Conservation (phyloP, 1,140 invertebrate species). For the Habropoda laboriosa region DNA sequence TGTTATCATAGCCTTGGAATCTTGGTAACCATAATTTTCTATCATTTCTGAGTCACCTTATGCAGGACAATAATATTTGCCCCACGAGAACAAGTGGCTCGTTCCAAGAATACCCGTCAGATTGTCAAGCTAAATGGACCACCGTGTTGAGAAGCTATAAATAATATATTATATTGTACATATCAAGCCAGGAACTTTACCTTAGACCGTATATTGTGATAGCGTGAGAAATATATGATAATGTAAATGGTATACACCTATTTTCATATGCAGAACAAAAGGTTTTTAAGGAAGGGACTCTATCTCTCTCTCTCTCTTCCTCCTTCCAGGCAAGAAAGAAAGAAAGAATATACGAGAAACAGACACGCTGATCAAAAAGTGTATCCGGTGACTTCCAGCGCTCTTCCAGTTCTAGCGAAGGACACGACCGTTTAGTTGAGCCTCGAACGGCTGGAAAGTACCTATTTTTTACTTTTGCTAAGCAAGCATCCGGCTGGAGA, state of each 20-base stretch:
- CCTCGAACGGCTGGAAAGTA: constrained; percentile 37
- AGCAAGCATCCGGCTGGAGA: constrained; percentile 19
- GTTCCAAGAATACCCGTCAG: not conserved
- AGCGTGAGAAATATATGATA: constrained; percentile 54
- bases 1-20: too few species aligned
- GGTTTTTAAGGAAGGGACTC: constrained; percentile 51
- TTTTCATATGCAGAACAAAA: constrained; percentile 69
- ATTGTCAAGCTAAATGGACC: not conserved
- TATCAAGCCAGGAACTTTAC: constrained; percentile 63
- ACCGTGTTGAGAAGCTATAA: constrained; percentile 15
- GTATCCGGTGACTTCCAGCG: constrained; percentile 19
- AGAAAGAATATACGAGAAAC: not conserved
- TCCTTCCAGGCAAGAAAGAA: not conserved
- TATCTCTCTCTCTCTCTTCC: constrained; percentile 50
- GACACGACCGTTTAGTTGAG: constrained; percentile 21
- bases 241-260: constrained; percentile 70
- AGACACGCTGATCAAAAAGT: not conserved
- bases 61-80: not conserved
- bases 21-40: too few species aligned
- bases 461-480: constrained; percentile 46
- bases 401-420: constrained; percentile 41
- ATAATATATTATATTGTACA: constrained; percentile 68
- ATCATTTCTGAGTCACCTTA: not conserved
- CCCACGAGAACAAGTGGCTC: not conserved
- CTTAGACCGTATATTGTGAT: constrained; percentile 60